phyloP scores from a whole-genome alignment of 2,113 vertebrate species.

The Lonchura striata region DNA sequence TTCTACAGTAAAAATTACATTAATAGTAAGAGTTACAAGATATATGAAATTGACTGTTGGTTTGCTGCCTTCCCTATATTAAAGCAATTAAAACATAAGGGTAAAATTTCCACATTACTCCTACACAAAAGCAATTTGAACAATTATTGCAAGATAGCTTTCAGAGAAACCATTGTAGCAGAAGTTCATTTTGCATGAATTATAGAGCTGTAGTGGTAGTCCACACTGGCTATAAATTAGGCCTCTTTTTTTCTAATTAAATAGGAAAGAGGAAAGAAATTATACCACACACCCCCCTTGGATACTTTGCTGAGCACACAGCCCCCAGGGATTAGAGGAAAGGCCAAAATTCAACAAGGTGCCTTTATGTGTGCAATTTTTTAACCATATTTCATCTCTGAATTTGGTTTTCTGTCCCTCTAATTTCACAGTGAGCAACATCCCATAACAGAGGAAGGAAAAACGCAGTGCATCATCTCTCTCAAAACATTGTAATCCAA shows the following conservation, averaged over 20 bases:
- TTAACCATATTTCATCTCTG: background rate
- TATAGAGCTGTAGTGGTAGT: background rate
- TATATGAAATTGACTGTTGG: background rate
- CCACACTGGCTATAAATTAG: background rate
- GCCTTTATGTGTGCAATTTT: accelerated
- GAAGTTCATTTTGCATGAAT: conserved; percentile 5
- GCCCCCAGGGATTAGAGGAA: background rate
- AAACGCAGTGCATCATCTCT: background rate
- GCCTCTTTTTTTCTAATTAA: background rate
- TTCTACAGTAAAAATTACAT: background rate
- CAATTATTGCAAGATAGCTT: background rate
- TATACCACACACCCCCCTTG: background rate
- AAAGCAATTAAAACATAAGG: conserved; percentile 24
- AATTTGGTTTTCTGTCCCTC: background rate
- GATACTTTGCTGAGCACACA: background rate
- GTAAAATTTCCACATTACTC: background rate
- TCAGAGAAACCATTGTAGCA: background rate
- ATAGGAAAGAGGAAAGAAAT: background rate
- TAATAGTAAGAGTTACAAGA: background rate
- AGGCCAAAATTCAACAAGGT: background rate
- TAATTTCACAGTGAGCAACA: background rate
- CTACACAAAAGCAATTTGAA: background rate
- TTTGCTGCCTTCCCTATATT: background rate
- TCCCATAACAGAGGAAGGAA: background rate
- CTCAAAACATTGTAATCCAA: background rate